Evolutionary conservation across 2,888 invertebrate species (phyloP), one percentile per base, ranked within the genome.

Genomic region (Clepsis dumicolana): DNA sequence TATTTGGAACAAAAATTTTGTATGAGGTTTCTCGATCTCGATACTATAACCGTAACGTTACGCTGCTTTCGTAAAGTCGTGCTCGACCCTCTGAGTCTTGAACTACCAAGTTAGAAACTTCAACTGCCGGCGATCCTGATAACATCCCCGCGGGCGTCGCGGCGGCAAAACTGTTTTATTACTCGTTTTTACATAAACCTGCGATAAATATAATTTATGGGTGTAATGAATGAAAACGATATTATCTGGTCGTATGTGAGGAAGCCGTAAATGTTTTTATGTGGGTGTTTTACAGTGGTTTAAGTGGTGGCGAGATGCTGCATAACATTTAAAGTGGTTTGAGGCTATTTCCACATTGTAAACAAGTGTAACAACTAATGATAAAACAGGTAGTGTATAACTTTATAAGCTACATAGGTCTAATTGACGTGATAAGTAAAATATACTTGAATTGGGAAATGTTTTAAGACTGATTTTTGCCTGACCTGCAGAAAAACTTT

Each of bases 141-240:
- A 57, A 38, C n/a, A n/a, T 5, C 48, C 52, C 12, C 48, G 25
- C 14, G 21, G 25, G 59, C 59, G 57, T 50, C 64, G 48, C 44
- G 38, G 35, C 57, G 24, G 38, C 35, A 48, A 60, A 65, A 65
- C 65, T 60, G 65, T 53, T 65, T 67, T 67, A 67, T 67, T 67
- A 50, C 62, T 67, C 63, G 62, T 63, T 67, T 67, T 67, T 57
- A 67, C 67, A 67, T 67, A 67, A 67, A 67, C 67, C 67, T 62
- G 62, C 67, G 38, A 67, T 67, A 67, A 67, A 67, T 67, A 67
- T 63, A 50, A 62, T 67, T 67, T 67, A 67, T 63, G 56, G n/a
- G 25, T 44, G 67, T 57, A 63, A 67, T 67, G 67, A 67, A 67
- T 67, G 67, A 67, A 66, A 67, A 63, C 62, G 67, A 50, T 56